Conservation (phyloP, 2,113 vertebrate genomes). For the Dolichallabes microphthalmus region DNA sequence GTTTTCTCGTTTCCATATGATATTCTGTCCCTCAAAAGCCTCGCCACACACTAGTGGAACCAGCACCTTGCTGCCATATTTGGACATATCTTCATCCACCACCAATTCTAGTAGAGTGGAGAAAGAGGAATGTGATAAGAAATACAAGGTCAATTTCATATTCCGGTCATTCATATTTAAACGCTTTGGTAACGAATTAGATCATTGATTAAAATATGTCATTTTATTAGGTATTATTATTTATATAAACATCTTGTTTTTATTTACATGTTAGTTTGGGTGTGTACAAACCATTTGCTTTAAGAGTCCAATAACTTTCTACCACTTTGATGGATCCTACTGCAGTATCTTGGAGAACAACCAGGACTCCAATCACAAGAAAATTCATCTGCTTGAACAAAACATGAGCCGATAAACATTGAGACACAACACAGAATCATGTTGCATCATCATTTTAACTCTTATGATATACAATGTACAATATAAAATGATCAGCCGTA, state of each 20-base stretch:
- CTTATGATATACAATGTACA: too few relatives aligned
- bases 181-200: background rate
- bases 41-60: slow-evolving; percentile 52
- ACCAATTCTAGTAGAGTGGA: slow-evolving; percentile 36
- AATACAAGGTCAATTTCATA: background rate
- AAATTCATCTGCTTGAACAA: slow-evolving; percentile 46
- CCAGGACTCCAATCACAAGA: slow-evolving; percentile 34
- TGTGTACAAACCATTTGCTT: slow-evolving; percentile 50
- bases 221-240: too few relatives aligned
- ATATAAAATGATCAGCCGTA: too few relatives aligned
- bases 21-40: slow-evolving; percentile 18
- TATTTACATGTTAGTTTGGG: background rate
- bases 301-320: slow-evolving; percentile 45
- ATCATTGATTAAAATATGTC: background rate
- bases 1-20: slow-evolving; percentile 45
- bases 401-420: background rate
- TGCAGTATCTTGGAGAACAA: slow-evolving; percentile 10
- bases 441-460: background rate
- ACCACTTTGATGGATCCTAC: slow-evolving; percentile 21
- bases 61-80: slow-evolving; percentile 19
- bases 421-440: background rate
- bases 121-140: background rate
- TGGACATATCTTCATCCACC: slow-evolving; percentile 35
- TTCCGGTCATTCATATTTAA: background rate
- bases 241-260: background rate